A percentile compares a stretch with the other conserved stretches of the same genome.
phyloP scores from a whole-genome alignment of 37 sponge, comb jelly and placozoan species.

The Trichoplax adhaerens region DNA sequence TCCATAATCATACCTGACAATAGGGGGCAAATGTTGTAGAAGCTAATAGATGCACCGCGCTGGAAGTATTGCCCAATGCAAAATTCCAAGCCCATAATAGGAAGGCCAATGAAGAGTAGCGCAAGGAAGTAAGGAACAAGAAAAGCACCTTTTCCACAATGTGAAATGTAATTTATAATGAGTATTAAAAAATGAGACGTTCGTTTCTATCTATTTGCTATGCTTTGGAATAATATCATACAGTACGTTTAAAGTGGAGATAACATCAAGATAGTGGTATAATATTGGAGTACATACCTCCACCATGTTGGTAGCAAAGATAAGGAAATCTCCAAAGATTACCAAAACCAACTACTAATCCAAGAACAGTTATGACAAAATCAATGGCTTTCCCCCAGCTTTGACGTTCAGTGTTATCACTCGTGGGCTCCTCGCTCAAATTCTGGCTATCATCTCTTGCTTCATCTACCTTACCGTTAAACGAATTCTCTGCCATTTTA shows the following conservation, averaged over 20 bases:
- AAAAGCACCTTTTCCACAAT: conserved; percentile 13
- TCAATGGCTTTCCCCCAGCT: conserved; percentile 12
- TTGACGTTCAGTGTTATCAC: neutral
- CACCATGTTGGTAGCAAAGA: neutral
- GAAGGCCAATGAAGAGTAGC: conserved; percentile 14
- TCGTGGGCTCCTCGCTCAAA: too few relatives aligned
- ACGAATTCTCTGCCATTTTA: too few relatives aligned
- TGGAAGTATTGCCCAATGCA: conserved; percentile 19
- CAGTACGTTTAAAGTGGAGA: too few relatives aligned
- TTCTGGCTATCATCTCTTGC: too few relatives aligned
- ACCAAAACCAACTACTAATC: conserved; percentile 13
- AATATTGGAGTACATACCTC: too few relatives aligned
- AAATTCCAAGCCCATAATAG: conserved; percentile 17
- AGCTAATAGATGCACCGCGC: conserved; percentile 14
- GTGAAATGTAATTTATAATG: neutral
- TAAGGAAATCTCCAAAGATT: conserved; percentile 22
- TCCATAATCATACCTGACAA: too few relatives aligned
- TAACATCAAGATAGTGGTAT: too few relatives aligned
- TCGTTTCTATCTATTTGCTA: neutral
- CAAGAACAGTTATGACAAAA: conserved; percentile 16
- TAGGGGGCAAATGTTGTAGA: conserved; percentile 9
- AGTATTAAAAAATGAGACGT: neutral
- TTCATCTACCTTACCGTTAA: too few relatives aligned
- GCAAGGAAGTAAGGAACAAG: conserved; percentile 21
- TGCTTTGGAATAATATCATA: too few relatives aligned